Base-by-base conservation (phyloP, 1,140 invertebrate genomes). In the Lepeophtheirus salmonis region DNA sequence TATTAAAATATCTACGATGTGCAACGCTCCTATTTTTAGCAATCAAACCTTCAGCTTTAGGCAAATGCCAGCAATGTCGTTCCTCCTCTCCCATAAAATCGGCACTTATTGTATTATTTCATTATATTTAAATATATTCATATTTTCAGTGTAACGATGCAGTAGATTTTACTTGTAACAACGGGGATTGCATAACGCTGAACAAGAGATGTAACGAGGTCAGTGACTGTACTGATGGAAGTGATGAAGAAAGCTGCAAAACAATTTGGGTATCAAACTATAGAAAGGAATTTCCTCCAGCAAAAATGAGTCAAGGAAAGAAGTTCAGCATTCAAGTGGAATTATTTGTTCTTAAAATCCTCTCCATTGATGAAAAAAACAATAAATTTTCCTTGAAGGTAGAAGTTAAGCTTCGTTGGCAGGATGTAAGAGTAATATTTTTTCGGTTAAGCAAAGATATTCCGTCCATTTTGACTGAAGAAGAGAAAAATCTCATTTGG, bases 141-240 rank as follows among this genome's bases (percentile, higher is more conserved):
- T 41, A n/a, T n/a, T 41, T 41, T 10, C 30, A 41, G 30, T 41
- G 30, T n/a, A 41, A 56, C 20, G 49, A 22, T 17, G 23, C 17
- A 13, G 2, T 41, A 18, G 41, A 63, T 26, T 63, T 22, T 21
- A 63, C 62, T 2, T 63, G 62, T 21, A 55, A 59, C 26, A 41
- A 63, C 30, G 62, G 62, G 23, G 18, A 25, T 16, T 63, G 62
- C 62, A 60, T 63, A 49, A 41, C 26, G 20, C 22, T 53, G 52
- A 14, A 26, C 24, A 56, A 50, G 3, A 55, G 62, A 20, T 63
- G 62, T 20, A 26, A 63, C 57, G 18, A 54, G 14, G 16, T 50
- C 12, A 54, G 21, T 2, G 62, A 63, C 50, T 63, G 62, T 26
- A 21, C 41, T 14, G 62, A 63, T 56, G 25, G 53, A 6, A 60